A percentile compares a stretch with the other conserved stretches of the same genome.
These are phyloP conservation scores for Panthera tigris DNA, from an alignment of 2,113 vertebrate genomes.

Conservation along the genomic window DNA sequence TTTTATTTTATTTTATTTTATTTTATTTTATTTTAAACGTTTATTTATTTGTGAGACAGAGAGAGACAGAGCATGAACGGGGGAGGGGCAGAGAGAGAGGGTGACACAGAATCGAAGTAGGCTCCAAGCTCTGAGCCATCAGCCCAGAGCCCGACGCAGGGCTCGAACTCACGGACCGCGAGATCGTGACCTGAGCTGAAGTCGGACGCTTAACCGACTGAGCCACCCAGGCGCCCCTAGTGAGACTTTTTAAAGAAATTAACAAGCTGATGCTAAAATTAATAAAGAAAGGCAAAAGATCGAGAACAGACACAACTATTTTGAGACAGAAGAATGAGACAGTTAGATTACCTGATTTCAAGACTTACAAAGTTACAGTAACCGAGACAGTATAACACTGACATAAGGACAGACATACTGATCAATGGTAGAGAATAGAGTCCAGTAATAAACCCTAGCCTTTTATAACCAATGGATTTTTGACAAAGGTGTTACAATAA, in stretches of 20 bases:
- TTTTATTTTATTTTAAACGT: too few relatives aligned
- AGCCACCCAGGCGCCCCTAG: neutral
- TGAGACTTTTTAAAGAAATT: neutral
- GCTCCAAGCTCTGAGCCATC: too few relatives aligned
- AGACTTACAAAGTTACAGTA: neutral
- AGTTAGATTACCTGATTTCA: neutral
- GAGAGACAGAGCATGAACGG: too few relatives aligned
- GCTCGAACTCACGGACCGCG: too few relatives aligned
- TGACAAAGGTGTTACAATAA: neutral
- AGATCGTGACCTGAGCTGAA: too few relatives aligned
- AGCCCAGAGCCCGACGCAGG: too few relatives aligned
- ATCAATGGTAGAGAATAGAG: neutral
- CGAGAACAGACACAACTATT: neutral
- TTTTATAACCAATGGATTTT: neutral
- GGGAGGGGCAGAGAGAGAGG: too few relatives aligned
- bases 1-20: too few relatives aligned
- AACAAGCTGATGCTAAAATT: conserved; percentile 25
- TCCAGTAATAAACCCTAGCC: neutral
- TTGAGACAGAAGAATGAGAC: neutral
- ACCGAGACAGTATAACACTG: neutral
- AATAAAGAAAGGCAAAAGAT: neutral
- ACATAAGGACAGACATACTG: neutral
- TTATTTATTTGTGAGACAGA: too few relatives aligned
- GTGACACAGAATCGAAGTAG: too few relatives aligned
- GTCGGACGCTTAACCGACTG: too few relatives aligned